These are phyloP conservation scores for Trichacis sp. DNA, from an alignment of 2,888 invertebrate genomes.

Conservation along the genomic window DNA sequence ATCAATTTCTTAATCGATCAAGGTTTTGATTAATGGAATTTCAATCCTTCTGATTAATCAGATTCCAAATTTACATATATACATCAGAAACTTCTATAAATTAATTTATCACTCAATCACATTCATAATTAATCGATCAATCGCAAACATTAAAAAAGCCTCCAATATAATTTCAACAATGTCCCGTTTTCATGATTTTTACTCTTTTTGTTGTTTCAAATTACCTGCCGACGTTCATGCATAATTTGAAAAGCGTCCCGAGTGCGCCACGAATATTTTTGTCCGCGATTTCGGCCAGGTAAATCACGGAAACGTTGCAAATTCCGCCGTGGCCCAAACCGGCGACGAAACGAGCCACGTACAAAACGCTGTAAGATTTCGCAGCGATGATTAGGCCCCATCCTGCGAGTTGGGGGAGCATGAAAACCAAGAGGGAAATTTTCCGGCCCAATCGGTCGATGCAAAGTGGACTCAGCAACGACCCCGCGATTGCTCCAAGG, in stretches of 20 bases:
- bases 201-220: too few relatives aligned
- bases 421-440: slow-evolving; percentile 52
- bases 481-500: slow-evolving; percentile 55
- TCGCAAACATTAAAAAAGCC: too few relatives aligned
- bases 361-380: slow-evolving; percentile 53
- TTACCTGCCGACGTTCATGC: slow-evolving; percentile 66
- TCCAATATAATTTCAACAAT: too few relatives aligned
- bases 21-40: too few relatives aligned
- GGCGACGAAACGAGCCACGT: slow-evolving; percentile 67
- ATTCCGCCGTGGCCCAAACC: slow-evolving; percentile 70
- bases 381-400: slow-evolving; percentile 58
- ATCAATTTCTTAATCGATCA: too few relatives aligned
- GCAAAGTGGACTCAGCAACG: slow-evolving; percentile 51
- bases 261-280: slow-evolving; percentile 72
- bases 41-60: too few relatives aligned
- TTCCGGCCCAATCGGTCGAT: slow-evolving; percentile 60
- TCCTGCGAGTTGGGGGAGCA: slow-evolving; percentile 54
- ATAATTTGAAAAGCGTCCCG: slow-evolving; percentile 71
- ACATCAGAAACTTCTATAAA: too few relatives aligned
- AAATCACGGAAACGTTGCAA: slow-evolving; percentile 72
- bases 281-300: slow-evolving; percentile 74
- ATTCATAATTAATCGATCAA: too few relatives aligned
- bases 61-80: too few relatives aligned
- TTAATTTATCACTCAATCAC: too few relatives aligned
- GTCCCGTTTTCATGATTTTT: too few relatives aligned